Conservation (phyloP, 1,140 invertebrate species). For the Anoplophora glabripennis region DNA sequence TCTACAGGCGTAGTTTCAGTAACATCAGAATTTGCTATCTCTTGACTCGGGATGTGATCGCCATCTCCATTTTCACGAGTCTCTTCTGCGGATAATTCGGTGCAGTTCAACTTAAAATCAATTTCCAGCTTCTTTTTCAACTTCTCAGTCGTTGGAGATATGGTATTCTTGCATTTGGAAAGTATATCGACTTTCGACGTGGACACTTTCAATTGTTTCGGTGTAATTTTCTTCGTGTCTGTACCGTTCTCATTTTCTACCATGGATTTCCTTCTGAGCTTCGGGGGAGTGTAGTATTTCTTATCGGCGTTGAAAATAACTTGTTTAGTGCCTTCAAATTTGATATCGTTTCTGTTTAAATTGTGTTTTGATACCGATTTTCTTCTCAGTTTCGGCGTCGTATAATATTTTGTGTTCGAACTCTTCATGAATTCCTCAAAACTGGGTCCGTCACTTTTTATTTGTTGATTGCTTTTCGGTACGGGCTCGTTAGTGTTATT, state of each 20-base stretch:
- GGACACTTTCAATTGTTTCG: neutral
- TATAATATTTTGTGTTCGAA: neutral
- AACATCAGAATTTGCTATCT: neutral
- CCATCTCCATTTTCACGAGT: neutral
- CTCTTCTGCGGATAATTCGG: neutral
- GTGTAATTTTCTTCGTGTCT: neutral
- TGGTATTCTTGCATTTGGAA: slow-evolving; percentile 7
- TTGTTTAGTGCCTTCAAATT: neutral
- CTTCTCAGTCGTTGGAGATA: slow-evolving; percentile 6
- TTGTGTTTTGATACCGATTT: slow-evolving; percentile 4
- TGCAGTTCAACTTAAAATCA: neutral
- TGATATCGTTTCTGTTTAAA: neutral
- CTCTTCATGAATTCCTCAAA: neutral
- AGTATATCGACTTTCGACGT: neutral
- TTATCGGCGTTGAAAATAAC: neutral
- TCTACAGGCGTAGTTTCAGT: neutral
- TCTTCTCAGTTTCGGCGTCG: slow-evolving; percentile 1
- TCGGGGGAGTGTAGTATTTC: neutral
- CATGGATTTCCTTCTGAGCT: neutral
- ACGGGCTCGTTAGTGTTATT: neutral
- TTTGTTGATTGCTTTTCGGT: neutral
- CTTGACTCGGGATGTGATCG: neutral
- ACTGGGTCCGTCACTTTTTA: neutral
- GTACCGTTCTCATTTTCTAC: neutral
- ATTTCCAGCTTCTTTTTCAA: slow-evolving; percentile 2